Conservation (phyloP, 2,797 vertebrate genomes). For the Tauraco hartlaubi region DNA sequence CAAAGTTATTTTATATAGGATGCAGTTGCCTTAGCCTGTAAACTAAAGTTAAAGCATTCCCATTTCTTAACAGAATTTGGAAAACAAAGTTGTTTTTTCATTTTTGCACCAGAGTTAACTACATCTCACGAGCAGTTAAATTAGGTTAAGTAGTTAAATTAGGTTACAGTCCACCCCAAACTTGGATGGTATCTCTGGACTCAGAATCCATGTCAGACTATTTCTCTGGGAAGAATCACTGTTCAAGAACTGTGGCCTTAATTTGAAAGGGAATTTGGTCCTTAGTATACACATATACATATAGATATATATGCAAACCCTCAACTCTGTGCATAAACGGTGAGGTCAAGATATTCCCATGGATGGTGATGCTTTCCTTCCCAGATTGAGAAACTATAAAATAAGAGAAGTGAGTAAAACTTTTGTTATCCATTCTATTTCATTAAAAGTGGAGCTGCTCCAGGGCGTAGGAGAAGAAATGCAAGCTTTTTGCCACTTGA, state of each 20-base stretch:
- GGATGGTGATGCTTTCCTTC: neutral
- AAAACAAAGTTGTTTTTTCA: conserved; percentile 23
- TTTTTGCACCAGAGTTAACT: neutral
- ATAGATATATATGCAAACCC: neutral
- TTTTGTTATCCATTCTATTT: neutral
- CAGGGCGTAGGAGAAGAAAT: neutral
- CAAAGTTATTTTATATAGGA: neutral
- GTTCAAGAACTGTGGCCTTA: neutral
- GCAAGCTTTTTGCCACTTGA: neutral
- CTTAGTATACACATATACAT: neutral
- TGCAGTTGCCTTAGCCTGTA: neutral
- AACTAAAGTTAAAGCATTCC: neutral
- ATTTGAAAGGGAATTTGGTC: neutral
- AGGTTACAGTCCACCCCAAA: conserved; percentile 6
- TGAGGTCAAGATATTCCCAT: neutral
- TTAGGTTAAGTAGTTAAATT: conserved; percentile 49
- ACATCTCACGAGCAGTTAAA: conserved; percentile 20
- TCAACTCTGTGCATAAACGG: neutral
- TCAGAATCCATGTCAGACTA: neutral
- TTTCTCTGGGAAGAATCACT: neutral
- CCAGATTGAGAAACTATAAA: neutral
- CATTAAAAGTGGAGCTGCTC: neutral
- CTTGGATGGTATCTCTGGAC: conserved; percentile 17
- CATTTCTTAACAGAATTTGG: conserved; percentile 13
- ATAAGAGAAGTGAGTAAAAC: neutral